Evolutionary conservation across 2,113 vertebrate genomes (phyloP).

Genomic region (Antechinus flavipes): DNA sequence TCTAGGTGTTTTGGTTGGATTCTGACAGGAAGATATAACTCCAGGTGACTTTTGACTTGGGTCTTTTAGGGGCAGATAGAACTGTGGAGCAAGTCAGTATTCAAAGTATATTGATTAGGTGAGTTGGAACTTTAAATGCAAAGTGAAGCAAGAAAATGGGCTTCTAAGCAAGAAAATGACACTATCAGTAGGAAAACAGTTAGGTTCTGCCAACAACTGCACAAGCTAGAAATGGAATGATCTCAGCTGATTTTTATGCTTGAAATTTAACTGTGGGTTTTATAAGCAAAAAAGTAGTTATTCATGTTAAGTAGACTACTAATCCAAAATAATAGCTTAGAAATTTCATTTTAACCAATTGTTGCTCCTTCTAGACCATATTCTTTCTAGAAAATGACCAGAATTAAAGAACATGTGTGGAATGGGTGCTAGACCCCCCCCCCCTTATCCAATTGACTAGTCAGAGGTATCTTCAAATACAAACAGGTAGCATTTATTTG

Average conservation of each 20-base stretch:
- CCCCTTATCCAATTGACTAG: too few relatives aligned
- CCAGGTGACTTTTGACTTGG: not conserved
- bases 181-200: not conserved
- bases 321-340: not conserved
- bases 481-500: too few relatives aligned
- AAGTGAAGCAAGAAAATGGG: not conserved
- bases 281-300: not conserved
- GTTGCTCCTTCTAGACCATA: not conserved
- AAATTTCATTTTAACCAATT: not conserved
- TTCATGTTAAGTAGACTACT: not conserved
- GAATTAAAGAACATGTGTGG: not conserved
- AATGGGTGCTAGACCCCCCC: too few relatives aligned
- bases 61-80: not conserved
- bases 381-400: not conserved
- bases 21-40: too few relatives aligned
- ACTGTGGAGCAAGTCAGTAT: not conserved
- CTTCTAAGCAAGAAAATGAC: too few relatives aligned
- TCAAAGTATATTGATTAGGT: not conserved
- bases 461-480: too few relatives aligned
- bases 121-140: not conserved
- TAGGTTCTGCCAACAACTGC: not conserved
- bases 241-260: not conserved
- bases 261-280: not conserved
- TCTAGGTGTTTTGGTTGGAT: too few relatives aligned
- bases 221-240: not conserved